Base-by-base conservation (phyloP, 2,888 invertebrate genomes). In the Cryptocephalus primarius region DNA sequence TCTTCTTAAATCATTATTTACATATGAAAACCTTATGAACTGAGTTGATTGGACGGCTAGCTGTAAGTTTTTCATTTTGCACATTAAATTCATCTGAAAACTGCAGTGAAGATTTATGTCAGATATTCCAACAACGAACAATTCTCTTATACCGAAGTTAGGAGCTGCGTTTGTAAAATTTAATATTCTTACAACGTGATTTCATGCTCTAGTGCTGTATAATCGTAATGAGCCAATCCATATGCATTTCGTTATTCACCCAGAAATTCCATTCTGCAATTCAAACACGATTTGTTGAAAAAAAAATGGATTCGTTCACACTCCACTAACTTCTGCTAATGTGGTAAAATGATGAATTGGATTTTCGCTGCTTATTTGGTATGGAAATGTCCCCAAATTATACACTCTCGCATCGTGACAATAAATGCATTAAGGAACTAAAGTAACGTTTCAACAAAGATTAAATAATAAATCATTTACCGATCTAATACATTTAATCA, bases 161-260 rank as follows among this genome's bases (percentile, higher is more conserved):
- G 47, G 36, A 43, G 36, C 39, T 34, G 43, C 40, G 40, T 43
- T 43, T 43, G 43, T 40, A 43, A 47, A 47, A 43, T 47, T 46
- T 42, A 43, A 47, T 43, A 47, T 43, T 47, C 40, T 47, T 47
- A 43, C 47, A 34, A 47, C 47, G 42, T 40, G 47, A 47, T 47
- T 43, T 43, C 36, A 47, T 43, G 43, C 40, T 47, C 40, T 43
- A 22, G 34, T 40, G 42, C 40, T 43, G 39, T 46, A 46, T 38
- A 46, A 46, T 39, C 46, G 40, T 43, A 46, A 46, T 43, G 33
- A 43, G 31, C 46, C 43, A 14, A 33, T 43, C 43, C 43, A 39
- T 39, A 39, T 43, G 14, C 39, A 46, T 42, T 46, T 41, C 22
- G 33, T 43, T 32, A 43, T 43, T 46, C 39, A 42, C 22, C n/a